Evolutionary conservation across 2,888 invertebrate species (phyloP).

Genomic region (Dolomedes plantarius): DNA sequence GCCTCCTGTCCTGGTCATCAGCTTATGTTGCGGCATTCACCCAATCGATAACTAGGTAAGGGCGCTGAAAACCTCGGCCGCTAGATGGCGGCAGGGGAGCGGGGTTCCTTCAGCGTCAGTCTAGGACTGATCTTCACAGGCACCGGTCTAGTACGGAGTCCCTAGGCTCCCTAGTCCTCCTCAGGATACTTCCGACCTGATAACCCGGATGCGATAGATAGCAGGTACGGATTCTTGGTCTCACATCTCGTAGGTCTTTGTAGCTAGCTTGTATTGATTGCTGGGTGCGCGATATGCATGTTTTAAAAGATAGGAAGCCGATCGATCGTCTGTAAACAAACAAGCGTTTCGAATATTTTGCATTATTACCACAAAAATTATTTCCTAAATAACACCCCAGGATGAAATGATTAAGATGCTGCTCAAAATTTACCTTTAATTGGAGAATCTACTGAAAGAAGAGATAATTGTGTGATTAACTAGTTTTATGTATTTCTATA

Average conservation of each 20-base stretch:
- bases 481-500: too few relatives aligned
- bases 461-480: too few relatives aligned
- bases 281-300: background rate
- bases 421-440: too few relatives aligned
- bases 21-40: constrained; percentile 56
- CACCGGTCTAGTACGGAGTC: constrained; percentile 41
- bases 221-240: constrained; percentile 56
- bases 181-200: constrained; percentile 54
- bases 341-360: background rate
- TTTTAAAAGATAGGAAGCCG: background rate
- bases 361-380: background rate
- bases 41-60: constrained; percentile 51
- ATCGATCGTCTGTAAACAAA: constrained; percentile 6
- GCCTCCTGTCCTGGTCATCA: constrained; percentile 30
- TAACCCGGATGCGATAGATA: constrained; percentile 69
- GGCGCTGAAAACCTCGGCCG: constrained; percentile 45
- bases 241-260: constrained; percentile 19
- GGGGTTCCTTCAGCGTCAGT: constrained; percentile 23
- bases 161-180: constrained; percentile 51
- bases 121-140: constrained; percentile 33
- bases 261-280: background rate
- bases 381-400: too few relatives aligned
- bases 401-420: too few relatives aligned
- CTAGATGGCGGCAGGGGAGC: constrained; percentile 59
- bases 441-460: too few relatives aligned